Base-by-base conservation (phyloP, 2,888 invertebrate species). In the Tachystola acroxantha region DNA sequence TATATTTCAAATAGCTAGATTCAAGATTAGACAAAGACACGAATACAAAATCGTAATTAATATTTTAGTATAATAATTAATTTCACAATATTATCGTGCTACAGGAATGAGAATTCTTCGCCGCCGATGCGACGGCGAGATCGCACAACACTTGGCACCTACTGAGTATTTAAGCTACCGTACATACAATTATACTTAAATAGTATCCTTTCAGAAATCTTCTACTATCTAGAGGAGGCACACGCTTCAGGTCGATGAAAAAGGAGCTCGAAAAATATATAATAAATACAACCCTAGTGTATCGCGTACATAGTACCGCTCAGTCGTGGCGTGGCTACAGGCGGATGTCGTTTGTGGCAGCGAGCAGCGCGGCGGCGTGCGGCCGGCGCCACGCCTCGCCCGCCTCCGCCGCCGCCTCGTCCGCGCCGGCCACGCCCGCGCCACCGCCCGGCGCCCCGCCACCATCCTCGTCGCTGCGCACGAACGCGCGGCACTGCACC, bases 81-180 rank as follows among this genome's bases (percentile, higher is more conserved):
- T 30, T 35, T 43, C 32, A 40, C 27, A 32, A 34, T 28, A 68
- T 71, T 69, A 72, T 63, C 64, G 76, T 65, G 73, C 72, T 74
- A 74, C 65, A 77, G 81, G 81, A 84, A 81, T 80, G 81, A 80
- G 70, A 73, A 64, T 64, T 59, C 61, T 66, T 55, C 55, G 29
- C 40, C 53, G 57, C 58, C 62, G 54, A 11, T 41, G 50, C 55
- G 51, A 46, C 45, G 52, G 56, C 56, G 54, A 51, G 58, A 53
- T 59, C 67, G 65, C 67, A 67, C 69, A 58, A 62, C 55, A 54
- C 65, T 71, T 68, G 71, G 68, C 77, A 78, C 79, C 76, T 71
- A 74, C 66, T 82, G 81, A 81, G 82, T 82, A 81, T 82, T 82
- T 65, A 78, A 65, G 64, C 75, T 67, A 72, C 64, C 50, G 53